phyloP scores from a whole-genome alignment of 2,888 invertebrate genomes.

The Notodonta ziczac region DNA sequence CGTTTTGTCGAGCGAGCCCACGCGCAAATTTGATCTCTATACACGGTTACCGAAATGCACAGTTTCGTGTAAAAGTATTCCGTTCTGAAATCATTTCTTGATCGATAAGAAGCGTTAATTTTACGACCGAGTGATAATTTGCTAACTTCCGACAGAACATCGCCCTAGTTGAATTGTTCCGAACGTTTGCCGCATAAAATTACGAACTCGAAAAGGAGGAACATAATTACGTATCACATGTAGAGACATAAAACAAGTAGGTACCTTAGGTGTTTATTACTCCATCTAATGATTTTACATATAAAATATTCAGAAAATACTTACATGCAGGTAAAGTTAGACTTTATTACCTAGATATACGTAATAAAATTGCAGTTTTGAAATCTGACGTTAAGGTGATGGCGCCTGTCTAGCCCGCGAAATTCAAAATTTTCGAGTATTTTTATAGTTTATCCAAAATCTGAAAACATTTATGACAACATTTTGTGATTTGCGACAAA shows the following conservation, averaged over 20 bases:
- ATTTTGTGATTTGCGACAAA: too few species aligned
- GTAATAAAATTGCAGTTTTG: too few species aligned
- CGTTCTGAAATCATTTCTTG: slow-evolving; percentile 75
- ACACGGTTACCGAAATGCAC: slow-evolving; percentile 54
- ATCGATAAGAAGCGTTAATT: slow-evolving; percentile 84
- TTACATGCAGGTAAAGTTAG: not conserved
- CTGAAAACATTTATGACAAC: too few species aligned
- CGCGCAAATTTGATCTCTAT: slow-evolving; percentile 66
- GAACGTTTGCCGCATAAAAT: slow-evolving; percentile 77
- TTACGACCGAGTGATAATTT: slow-evolving; percentile 85
- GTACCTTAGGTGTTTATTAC: slow-evolving; percentile 16
- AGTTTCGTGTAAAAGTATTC: slow-evolving; percentile 53
- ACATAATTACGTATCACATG: slow-evolving; percentile 54
- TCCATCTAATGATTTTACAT: not conserved
- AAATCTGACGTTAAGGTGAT: too few species aligned
- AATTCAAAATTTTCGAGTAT: too few species aligned
- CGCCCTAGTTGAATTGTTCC: slow-evolving; percentile 80
- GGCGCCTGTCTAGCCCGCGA: too few species aligned
- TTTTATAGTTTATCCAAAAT: too few species aligned
- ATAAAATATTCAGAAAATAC: not conserved
- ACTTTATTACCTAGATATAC: not conserved
- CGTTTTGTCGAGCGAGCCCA: slow-evolving; percentile 51
- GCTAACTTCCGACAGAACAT: slow-evolving; percentile 83
- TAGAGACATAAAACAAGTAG: slow-evolving; percentile 32
- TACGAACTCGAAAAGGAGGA: slow-evolving; percentile 64